Evolutionary conservation across 2,113 vertebrate genomes (phyloP).

Genomic region (Pseudopodoces humilis): DNA sequence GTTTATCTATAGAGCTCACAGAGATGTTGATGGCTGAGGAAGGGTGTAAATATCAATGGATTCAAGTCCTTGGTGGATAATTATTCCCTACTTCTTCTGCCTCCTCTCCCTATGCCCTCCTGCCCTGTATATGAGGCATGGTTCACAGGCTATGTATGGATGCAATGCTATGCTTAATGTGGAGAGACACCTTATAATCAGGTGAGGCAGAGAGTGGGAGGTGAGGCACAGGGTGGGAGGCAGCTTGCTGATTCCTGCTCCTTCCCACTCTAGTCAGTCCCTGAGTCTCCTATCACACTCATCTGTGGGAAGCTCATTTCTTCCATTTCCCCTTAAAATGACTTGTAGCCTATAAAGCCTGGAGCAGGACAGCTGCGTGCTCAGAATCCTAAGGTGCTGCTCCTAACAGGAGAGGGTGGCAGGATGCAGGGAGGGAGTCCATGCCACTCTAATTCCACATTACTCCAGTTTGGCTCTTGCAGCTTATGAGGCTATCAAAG

Average conservation of each 20-base stretch:
- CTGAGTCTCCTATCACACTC: neutral
- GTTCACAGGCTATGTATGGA: neutral
- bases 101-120: neutral
- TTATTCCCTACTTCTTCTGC: neutral
- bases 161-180: neutral
- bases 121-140: neutral
- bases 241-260: neutral
- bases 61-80: constrained; percentile 2
- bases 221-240: neutral
- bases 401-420: neutral
- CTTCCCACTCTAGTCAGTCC: neutral
- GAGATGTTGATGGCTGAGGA: neutral
- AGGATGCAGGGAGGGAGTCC: neutral
- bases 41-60: constrained; percentile 13
- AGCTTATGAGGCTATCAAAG: constrained; percentile 10
- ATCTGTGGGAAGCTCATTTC: constrained; percentile 28
- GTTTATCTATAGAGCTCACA: constrained; percentile 12
- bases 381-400: neutral
- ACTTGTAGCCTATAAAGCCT: constrained; percentile 35
- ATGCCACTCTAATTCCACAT: neutral
- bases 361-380: constrained; percentile 31
- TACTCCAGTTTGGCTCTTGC: neutral
- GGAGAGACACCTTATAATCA: neutral
- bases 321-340: constrained; percentile 34
- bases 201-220: neutral